Evolutionary conservation across 1,140 invertebrate species (phyloP).

Genomic region (Drosophila funebris): DNA sequence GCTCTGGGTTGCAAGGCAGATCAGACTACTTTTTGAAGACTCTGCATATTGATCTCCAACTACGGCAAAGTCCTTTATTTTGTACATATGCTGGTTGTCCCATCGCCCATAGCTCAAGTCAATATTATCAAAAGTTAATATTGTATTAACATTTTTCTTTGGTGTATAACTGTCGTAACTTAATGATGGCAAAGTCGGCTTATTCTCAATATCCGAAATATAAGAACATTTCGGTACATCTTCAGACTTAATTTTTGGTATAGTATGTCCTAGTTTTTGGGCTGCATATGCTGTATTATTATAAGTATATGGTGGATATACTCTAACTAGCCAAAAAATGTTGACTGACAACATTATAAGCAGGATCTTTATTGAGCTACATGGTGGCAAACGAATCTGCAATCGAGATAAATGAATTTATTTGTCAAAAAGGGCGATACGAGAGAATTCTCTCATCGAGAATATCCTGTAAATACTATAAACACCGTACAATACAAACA

Average conservation of each 20-base stretch:
- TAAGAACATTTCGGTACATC: conserved; percentile 33
- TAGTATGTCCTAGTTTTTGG: not conserved
- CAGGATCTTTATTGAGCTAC: conserved; percentile 54
- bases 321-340: conserved; percentile 59
- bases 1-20: conserved; percentile 93
- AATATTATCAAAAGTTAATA: conserved; percentile 85
- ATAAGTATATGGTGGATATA: conserved; percentile 53
- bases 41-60: conserved; percentile 86
- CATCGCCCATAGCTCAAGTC: conserved; percentile 89
- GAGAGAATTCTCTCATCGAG: no score
- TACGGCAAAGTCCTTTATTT: conserved; percentile 89
- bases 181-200: conserved; percentile 21
- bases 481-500: no score
- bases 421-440: no score
- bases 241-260: not conserved
- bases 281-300: not conserved
- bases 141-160: conserved; percentile 33
- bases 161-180: conserved; percentile 20
- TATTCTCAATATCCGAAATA: conserved; percentile 31
- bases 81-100: conserved; percentile 88
- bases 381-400: conserved; percentile 56
- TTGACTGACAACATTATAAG: conserved; percentile 53
- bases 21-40: conserved; percentile 68
- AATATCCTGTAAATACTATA: no score
- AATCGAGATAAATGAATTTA: not conserved